Conservation (phyloP, 37 sponge, comb jelly and placozoan genomes). For the Aphrocallistes beatrix region DNA sequence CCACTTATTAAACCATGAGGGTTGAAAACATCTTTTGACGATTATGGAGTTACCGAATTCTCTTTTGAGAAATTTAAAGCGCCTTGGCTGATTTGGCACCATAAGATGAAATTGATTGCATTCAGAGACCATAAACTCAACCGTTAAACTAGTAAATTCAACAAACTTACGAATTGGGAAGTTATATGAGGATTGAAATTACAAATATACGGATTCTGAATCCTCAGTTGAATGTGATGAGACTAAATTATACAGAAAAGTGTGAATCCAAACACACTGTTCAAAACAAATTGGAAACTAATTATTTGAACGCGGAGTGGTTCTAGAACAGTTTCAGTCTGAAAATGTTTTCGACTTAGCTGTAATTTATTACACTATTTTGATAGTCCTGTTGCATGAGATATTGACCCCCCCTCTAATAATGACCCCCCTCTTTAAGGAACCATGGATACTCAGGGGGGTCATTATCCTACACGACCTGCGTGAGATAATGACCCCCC, state of each 20-base stretch:
- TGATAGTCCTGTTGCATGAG: not conserved
- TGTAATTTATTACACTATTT: not conserved
- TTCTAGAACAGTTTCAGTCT: not conserved
- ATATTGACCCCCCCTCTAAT: too few species aligned
- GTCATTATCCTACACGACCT: too few species aligned
- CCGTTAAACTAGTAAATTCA: not conserved
- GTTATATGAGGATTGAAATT: not conserved
- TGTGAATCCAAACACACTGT: not conserved
- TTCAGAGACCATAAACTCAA: not conserved
- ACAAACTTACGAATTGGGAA: not conserved
- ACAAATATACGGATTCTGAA: not conserved
- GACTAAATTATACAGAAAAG: not conserved
- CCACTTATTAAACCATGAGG: too few species aligned
- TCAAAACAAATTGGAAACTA: not conserved
- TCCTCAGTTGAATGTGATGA: not conserved
- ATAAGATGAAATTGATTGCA: not conserved
- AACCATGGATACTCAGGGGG: too few species aligned
- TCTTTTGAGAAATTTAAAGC: not conserved
- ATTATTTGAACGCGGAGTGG: not conserved
- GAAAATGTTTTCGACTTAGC: not conserved
- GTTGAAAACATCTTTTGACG: too few species aligned
- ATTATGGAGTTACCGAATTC: not conserved
- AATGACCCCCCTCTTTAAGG: too few species aligned
- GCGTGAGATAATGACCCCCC: too few species aligned
- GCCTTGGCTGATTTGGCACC: not conserved